Evolutionary conservation across 1,140 invertebrate genomes (phyloP), one percentile per base, ranked within the genome.

Genomic region (Pogonomyrmex californicus): DNA sequence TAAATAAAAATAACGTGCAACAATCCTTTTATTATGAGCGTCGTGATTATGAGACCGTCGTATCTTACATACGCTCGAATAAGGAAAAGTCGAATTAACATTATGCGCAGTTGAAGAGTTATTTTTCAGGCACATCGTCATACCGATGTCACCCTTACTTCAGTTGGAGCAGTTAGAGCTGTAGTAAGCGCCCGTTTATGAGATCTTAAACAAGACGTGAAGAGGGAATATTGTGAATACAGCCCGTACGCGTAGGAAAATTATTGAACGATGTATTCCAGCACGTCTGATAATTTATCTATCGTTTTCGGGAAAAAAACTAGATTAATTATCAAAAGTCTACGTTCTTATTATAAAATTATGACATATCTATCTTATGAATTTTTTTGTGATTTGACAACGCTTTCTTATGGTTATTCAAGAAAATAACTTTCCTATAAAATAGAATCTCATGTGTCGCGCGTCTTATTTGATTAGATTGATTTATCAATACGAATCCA

Each of bases 171-270:
- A 86, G 83, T 82, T 86, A 65, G 88, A 90, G 85, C 86, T 58
- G 71, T 68, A 90, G 87, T 89, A 89, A 90, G 83, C 76, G 88
- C 68, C 62, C 78, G 88, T 90, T 90, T 90, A 90, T 70, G 88
- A 86, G 88, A 90, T 86, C 88, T 90, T 90, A 90, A 90, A 90
- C 88, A 90, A 90, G 88, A 85, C 79, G 86, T 89, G 88, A 90
- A 89, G 86, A 90, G 88, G 88, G 87, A 77, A 89, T 90, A 86
- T 79, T 79, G 63, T 75, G 87, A 90, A 79, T 73, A 90, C 82
- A 75, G 66, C 56, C 75, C 49, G 58, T 44, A 9, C 62, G 75
- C 83, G 47, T 62, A 73, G 54, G 83, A 73, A 89, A 86, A 89
- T 89, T 77, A 89, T 89, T 83, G 83, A 56, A 76, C 73, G 78